These are phyloP conservation scores for Abrostola triplasia DNA, from an alignment of 2,888 invertebrate species.

Conservation along the genomic window DNA sequence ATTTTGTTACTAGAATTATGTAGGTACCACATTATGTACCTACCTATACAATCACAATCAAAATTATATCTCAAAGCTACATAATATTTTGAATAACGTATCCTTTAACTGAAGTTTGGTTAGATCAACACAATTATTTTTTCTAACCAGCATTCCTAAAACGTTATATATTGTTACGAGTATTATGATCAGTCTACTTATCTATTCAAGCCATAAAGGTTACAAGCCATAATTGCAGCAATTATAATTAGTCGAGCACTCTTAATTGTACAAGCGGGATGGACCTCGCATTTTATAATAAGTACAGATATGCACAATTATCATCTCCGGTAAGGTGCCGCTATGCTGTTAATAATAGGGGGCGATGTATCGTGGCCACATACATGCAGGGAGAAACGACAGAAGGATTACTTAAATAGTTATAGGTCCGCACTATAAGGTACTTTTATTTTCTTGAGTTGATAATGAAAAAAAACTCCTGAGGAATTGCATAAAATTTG, in stretches of 20 bases:
- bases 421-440: no score
- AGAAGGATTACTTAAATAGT: slow-evolving; percentile 18
- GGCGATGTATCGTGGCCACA: slow-evolving; percentile 53
- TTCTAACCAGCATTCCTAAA: not conserved
- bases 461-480: no score
- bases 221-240: slow-evolving; percentile 36
- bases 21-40: no score
- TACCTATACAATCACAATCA: no score
- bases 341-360: slow-evolving; percentile 64
- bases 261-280: slow-evolving; percentile 24
- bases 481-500: no score
- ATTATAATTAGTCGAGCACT: slow-evolving; percentile 28
- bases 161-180: not conserved
- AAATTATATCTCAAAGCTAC: not conserved
- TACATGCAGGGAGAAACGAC: not conserved
- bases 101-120: no score
- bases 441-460: no score
- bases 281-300: slow-evolving; percentile 39
- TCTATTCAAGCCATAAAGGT: slow-evolving; percentile 5
- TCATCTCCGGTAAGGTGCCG: slow-evolving; percentile 45
- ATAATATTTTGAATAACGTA: no score
- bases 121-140: no score
- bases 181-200: not conserved
- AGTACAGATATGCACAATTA: slow-evolving; percentile 43
- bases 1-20: no score